Percentiles rank a stretch among this genome's conserved stretches.
These are phyloP conservation scores for Gymnocypris eckloni DNA, from an alignment of 2,797 vertebrate species.

Conservation along the genomic window DNA sequence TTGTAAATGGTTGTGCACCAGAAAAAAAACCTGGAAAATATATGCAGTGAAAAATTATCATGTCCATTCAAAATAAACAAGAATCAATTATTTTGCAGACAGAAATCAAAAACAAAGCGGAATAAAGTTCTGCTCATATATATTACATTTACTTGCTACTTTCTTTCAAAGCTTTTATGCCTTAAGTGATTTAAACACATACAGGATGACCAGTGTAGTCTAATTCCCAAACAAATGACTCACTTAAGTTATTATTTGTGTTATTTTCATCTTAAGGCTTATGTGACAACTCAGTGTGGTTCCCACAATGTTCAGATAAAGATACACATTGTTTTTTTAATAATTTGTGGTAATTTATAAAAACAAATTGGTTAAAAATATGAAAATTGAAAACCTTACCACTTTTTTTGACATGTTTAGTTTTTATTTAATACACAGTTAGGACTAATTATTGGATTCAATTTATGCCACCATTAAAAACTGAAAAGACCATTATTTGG, in stretches of 20 bases:
- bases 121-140: background rate
- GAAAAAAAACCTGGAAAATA: background rate
- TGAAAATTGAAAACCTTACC: background rate
- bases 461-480: background rate
- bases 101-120: background rate
- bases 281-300: no score
- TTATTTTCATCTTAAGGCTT: background rate
- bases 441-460: background rate
- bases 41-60: background rate
- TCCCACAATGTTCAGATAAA: background rate
- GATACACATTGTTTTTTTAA: background rate
- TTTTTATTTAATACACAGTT: conserved; percentile 19
- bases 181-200: background rate
- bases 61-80: background rate
- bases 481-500: background rate
- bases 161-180: background rate
- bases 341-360: background rate
- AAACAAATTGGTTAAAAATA: background rate
- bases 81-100: background rate
- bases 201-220: background rate
- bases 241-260: background rate
- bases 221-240: background rate
- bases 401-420: conserved; percentile 9
- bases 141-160: background rate
- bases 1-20: background rate